A percentile compares a stretch with the other conserved stretches of the same genome.
These are phyloP conservation scores for Phymorhynchus buccinoides DNA, from an alignment of 1,140 invertebrate genomes.

Conservation along the genomic window DNA sequence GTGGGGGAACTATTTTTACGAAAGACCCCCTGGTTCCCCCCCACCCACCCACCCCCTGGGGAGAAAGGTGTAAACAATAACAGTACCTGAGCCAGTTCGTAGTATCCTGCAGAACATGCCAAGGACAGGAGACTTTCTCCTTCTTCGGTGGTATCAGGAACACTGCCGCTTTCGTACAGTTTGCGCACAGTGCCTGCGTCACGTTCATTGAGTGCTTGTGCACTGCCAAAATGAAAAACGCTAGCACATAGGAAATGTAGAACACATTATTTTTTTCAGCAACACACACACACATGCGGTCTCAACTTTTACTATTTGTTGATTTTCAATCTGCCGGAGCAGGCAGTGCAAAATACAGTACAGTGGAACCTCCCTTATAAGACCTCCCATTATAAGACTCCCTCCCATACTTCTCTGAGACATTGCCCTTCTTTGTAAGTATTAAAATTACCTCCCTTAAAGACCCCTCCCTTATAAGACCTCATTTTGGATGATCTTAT, in stretches of 20 bases:
- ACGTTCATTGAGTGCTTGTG: constrained; percentile 60
- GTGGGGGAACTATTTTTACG: too few relatives aligned
- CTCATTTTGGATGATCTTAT: too few relatives aligned
- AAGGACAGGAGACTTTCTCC: constrained; percentile 98
- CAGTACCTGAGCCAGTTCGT: constrained; percentile 87
- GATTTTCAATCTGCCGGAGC: too few relatives aligned
- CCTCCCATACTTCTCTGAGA: too few relatives aligned
- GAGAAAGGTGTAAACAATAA: neutral
- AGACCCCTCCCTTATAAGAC: too few relatives aligned
- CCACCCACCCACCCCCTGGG: neutral
- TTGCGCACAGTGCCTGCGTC: constrained; percentile 78
- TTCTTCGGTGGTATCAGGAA: constrained; percentile 97
- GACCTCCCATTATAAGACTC: too few relatives aligned
- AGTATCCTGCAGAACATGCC: constrained; percentile 96
- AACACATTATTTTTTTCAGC: too few relatives aligned
- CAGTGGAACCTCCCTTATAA: too few relatives aligned
- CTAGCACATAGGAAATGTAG: neutral
- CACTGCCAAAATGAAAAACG: constrained; percentile 70
- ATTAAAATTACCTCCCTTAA: too few relatives aligned
- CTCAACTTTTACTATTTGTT: neutral
- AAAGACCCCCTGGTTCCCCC: too few relatives aligned
- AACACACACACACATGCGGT: neutral
- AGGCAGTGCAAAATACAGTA: too few relatives aligned
- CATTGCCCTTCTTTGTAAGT: too few relatives aligned
- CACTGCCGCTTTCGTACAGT: constrained; percentile 91